A percentile compares a stretch with the other conserved stretches of the same genome.
phyloP scores from a whole-genome alignment of 2,113 vertebrate species.

The Desmodus rotundus region DNA sequence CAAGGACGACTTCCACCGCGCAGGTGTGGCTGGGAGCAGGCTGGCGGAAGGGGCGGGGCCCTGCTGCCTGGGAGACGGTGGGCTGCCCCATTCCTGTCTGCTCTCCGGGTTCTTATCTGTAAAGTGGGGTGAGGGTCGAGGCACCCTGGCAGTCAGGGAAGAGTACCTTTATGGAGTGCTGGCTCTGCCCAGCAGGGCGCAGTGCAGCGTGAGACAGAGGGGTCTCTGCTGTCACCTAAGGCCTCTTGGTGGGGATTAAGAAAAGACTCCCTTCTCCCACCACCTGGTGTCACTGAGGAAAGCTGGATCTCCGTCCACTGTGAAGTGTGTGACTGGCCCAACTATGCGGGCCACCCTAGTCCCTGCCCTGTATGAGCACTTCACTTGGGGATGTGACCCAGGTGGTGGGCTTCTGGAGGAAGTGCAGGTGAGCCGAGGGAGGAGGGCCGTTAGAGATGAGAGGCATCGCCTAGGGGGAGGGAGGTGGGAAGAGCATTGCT shows the following conservation, averaged over 20 bases:
- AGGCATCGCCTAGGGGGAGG: neutral
- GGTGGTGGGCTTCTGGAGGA: neutral
- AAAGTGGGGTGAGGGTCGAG: neutral
- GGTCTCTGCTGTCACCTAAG: neutral
- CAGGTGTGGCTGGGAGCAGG: slow-evolving; percentile 46
- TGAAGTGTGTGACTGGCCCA: rapidly evolving
- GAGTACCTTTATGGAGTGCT: rapidly evolving
- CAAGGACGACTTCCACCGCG: slow-evolving; percentile 82
- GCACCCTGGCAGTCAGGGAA: rapidly evolving
- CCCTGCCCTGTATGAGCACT: neutral
- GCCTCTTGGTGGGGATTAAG: neutral
- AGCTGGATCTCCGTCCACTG: neutral
- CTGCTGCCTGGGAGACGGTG: neutral
- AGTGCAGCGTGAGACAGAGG: neutral
- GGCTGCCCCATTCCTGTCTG: neutral
- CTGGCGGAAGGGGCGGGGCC: too few species aligned
- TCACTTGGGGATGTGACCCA: neutral
- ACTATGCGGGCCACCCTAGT: neutral
- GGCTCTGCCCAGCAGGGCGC: rapidly evolving
- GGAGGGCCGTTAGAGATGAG: neutral
- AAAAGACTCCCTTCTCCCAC: neutral
- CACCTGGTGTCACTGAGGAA: neutral
- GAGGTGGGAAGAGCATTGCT: neutral
- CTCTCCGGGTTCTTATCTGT: neutral
- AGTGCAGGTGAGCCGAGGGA: neutral